Evolutionary conservation across 2,888 invertebrate species (phyloP), one percentile per base, ranked within the genome.

Genomic region (Clanis bilineata): DNA sequence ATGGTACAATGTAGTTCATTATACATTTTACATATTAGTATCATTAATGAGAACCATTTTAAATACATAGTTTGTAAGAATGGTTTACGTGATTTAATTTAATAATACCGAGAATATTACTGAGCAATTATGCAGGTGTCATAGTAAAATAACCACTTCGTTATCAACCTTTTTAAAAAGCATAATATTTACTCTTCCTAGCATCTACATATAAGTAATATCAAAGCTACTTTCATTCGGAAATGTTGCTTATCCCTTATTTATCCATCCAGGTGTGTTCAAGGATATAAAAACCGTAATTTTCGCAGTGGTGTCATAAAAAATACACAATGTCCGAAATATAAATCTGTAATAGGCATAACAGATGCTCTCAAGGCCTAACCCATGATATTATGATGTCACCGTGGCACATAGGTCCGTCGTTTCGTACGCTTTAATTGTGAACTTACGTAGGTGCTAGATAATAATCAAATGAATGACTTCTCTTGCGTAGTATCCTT

Each of bases 331-430:
- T 5, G 51, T 51, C 51, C 32, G 32, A 51, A 51, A 51, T 51
- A 51, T 51, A 51, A 51, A 51, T 51, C 51, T 51, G 51, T 51
- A 32, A 51, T 51, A 51, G 51, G 51, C 51, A 32, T 32, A 51
- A 18, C 51, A 51, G 51, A 51, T 51, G 60, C 60, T 71, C 67
- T 76, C 80, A 82, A 81, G 81, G 80, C 67, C 69, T 64, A 63
- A 62, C 58, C 68, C 65, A 62, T 60, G 62, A 62, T 63, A 58
- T 62, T 61, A 74, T 83, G 81, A 84, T 83, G 79, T 84, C 82
- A 83, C 74, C 70, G 62, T 61, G 57, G 58, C 61, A 65, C 66
- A 74, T 69, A 67, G 69, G 71, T 68, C 70, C 67, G 62, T 72
- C 77, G 66, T 71, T 72, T 66, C 64, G 64, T 66, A 64, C 65